Base-by-base conservation (phyloP, 2,113 vertebrate genomes). In the Lanius collurio region DNA sequence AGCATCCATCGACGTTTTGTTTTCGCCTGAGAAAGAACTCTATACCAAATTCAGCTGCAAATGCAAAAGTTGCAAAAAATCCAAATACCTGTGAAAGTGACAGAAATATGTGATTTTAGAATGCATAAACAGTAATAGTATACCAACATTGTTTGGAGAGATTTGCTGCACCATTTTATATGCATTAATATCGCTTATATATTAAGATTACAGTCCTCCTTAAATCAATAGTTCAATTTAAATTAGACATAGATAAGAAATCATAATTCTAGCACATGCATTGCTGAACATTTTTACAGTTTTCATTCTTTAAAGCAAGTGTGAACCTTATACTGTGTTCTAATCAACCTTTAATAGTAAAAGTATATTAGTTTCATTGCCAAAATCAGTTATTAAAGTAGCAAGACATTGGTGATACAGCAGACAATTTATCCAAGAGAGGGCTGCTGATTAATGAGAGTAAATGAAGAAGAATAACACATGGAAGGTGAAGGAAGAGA, bases 11-110 rank as follows among this genome's bases (percentile, higher is more conserved):
- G 0, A 5, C 49, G 39, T 27, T 79, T 13, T 28, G 95, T 93
- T 9, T 39, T 17, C 0, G 0, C 17, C 46, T 63, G 23, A 92
- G 26, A 30, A 0, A 9, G 5, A 3, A 0, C 1, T 70, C 98
- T 93, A 1, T 35, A 2, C 0, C 0, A 13, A 78, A 2, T 85
- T 99, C 99, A 5, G 19, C 2, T 3, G 95, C 0, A 94, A 99
- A 99, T 15, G 67, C 63, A 15, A 26, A 0, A 30, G 95, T 85
- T 28, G 99, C 98, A 13, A 98, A 3, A 96, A 99, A 98, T 23
- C 99, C 99, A 82, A 99, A 99, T 2, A 6, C 97, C 99, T 99
- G 94, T 70, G 13, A 93, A 95, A 93, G 47, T 14, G 67, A 92
- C 70, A 41, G 37, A 52, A 88, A 82, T 44, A 62, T 0, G 6